Evolutionary conservation across 1,140 invertebrate species (phyloP).

Genomic region (Cecropterus lyciades): DNA sequence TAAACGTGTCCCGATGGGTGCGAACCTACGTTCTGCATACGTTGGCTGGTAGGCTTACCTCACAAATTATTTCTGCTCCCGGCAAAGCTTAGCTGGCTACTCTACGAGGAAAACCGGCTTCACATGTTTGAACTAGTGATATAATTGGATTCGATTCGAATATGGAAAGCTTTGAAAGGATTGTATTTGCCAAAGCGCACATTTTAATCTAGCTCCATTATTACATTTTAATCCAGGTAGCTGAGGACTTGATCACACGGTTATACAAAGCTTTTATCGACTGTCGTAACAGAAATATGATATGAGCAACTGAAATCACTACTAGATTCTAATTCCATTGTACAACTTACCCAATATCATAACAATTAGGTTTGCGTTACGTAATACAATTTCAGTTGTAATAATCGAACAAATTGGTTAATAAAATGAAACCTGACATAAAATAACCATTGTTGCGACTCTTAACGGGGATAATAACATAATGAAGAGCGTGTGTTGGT

Average conservation of each 20-base stretch:
- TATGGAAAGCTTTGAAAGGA: slow-evolving; percentile 29
- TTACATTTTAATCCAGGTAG: slow-evolving; percentile 22
- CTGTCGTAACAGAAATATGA: slow-evolving; percentile 9
- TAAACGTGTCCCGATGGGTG: slow-evolving; percentile 67
- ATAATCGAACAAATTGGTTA: slow-evolving; percentile 33
- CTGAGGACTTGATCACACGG: slow-evolving; percentile 14
- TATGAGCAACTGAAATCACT: neutral
- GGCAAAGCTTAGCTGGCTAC: slow-evolving; percentile 25
- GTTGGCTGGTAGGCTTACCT: slow-evolving; percentile 55
- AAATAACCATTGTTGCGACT: slow-evolving; percentile 27
- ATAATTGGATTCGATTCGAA: slow-evolving; percentile 31
- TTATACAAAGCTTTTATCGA: slow-evolving; percentile 15
- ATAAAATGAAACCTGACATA: slow-evolving; percentile 29
- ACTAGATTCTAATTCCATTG: neutral
- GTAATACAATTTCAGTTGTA: slow-evolving; percentile 15
- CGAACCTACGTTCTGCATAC: slow-evolving; percentile 54
- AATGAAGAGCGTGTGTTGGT: slow-evolving; percentile 24
- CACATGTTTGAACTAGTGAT: slow-evolving; percentile 28
- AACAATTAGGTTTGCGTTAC: slow-evolving; percentile 14
- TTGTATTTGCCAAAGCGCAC: slow-evolving; percentile 32
- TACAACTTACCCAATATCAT: slow-evolving; percentile 1
- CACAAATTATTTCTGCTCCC: slow-evolving; percentile 49
- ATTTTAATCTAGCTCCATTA: slow-evolving; percentile 31
- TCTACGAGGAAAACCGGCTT: slow-evolving; percentile 13
- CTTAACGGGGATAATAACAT: slow-evolving; percentile 19